Conservation (phyloP, 2,888 invertebrate species). For the Endotricha flammealis region DNA sequence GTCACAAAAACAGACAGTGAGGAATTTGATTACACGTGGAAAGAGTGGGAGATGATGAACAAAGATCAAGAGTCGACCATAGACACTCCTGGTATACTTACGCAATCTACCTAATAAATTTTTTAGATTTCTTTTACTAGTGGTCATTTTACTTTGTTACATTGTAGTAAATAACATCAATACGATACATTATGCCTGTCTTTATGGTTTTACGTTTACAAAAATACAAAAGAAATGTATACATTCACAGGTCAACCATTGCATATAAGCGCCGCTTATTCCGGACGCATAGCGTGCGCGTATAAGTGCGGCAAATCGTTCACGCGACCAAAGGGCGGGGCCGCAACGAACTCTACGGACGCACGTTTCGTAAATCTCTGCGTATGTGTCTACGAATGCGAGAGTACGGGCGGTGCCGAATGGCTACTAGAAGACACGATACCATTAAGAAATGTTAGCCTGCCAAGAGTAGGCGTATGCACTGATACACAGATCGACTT, state of each 20-base stretch:
- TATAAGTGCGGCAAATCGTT: slow-evolving; percentile 96
- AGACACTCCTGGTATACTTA: slow-evolving; percentile 87
- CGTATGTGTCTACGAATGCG: slow-evolving; percentile 99
- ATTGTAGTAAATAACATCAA: too few relatives aligned
- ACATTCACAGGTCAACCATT: slow-evolving; percentile 92
- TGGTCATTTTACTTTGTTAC: too few relatives aligned
- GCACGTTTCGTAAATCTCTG: slow-evolving; percentile 93
- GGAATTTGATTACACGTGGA: slow-evolving; percentile 84
- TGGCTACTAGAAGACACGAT: slow-evolving; percentile 98
- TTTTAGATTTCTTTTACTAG: too few relatives aligned
- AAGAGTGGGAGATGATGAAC: slow-evolving; percentile 93
- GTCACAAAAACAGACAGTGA: slow-evolving; percentile 73
- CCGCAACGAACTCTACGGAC: slow-evolving; percentile 77
- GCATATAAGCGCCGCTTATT: slow-evolving; percentile 97
- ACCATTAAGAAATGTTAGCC: slow-evolving; percentile 93
- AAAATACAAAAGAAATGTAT: too few relatives aligned
- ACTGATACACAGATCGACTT: slow-evolving; percentile 90
- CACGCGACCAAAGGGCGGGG: slow-evolving; percentile 90
- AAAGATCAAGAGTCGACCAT: slow-evolving; percentile 81
- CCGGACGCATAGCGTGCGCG: slow-evolving; percentile 97
- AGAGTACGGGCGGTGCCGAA: slow-evolving; percentile 95
- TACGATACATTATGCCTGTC: too few relatives aligned
- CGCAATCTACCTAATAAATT: too few relatives aligned
- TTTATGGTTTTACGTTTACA: too few relatives aligned
- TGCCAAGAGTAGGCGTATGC: slow-evolving; percentile 88